Evolutionary conservation across 2,888 invertebrate genomes (phyloP).

Genomic region (Cordilura impudica): DNA sequence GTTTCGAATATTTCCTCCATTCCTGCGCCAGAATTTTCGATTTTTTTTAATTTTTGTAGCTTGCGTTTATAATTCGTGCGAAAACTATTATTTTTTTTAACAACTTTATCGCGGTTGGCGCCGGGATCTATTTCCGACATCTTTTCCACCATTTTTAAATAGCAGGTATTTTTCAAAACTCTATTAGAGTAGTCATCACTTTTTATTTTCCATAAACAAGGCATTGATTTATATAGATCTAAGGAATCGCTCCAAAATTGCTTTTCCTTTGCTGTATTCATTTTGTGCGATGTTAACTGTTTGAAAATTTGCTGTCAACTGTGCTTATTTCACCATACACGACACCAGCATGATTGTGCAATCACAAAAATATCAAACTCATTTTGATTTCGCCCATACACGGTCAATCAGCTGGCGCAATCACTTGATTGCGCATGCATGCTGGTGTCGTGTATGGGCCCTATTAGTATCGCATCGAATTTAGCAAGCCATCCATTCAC

Average conservation of each 20-base stretch:
- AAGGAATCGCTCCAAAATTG: not conserved
- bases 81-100: conserved; percentile 36
- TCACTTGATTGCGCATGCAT: not conserved
- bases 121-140: conserved; percentile 17
- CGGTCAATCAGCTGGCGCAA: too few species aligned
- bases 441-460: too few species aligned
- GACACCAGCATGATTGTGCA: too few species aligned
- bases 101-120: conserved; percentile 18
- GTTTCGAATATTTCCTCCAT: not conserved
- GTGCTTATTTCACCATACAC: too few species aligned
- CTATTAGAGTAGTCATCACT: conserved; percentile 21
- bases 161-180: conserved; percentile 12
- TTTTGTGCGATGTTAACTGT: too few species aligned
- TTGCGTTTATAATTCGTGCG: conserved; percentile 28
- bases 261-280: too few species aligned
- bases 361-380: too few species aligned
- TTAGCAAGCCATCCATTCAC: not conserved
- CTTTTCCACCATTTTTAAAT: conserved; percentile 19
- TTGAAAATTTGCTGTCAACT: too few species aligned
- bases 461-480: not conserved
- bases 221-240: not conserved
- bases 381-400: too few species aligned
- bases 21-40: not conserved
- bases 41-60: not conserved
- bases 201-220: conserved; percentile 1